These are phyloP conservation scores for Nycticryphes semicollaris DNA, from an alignment of 2,113 vertebrate species.

Conservation along the genomic window DNA sequence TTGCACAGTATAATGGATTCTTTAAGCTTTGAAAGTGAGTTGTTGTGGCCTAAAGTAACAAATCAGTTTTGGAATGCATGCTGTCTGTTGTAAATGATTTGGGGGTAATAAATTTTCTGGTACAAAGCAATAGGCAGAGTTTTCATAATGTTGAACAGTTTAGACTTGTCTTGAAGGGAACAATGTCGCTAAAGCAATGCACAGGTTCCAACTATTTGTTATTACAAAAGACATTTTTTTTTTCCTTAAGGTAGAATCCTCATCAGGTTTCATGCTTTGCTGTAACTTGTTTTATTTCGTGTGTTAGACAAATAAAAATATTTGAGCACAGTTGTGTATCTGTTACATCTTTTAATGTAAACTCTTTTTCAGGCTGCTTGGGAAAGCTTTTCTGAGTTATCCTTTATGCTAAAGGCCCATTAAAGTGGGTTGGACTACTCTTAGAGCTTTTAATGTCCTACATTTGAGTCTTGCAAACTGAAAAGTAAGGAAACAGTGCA, in stretches of 20 bases:
- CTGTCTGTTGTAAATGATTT: conserved; percentile 86
- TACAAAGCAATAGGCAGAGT: conserved; percentile 79
- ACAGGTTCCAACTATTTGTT: conserved; percentile 79
- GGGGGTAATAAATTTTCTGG: conserved; percentile 84
- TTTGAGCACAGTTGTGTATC: conserved; percentile 34
- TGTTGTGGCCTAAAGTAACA: conserved; percentile 79
- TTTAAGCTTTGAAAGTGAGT: conserved; percentile 65
- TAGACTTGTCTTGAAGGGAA: conserved; percentile 87
- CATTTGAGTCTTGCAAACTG: not conserved
- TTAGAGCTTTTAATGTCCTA: not conserved
- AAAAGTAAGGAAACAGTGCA: not conserved
- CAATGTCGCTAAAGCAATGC: conserved; percentile 77
- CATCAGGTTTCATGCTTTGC: conserved; percentile 77
- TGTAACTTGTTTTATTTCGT: conserved; percentile 82
- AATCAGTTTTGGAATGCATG: conserved; percentile 83
- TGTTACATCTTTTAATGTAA: conserved; percentile 34
- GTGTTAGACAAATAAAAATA: conserved; percentile 72
- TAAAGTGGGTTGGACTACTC: not conserved
- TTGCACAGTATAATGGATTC: conserved; percentile 55
- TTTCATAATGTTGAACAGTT: conserved; percentile 84
- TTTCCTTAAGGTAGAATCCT: conserved; percentile 80
- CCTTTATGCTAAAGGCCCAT: not conserved
- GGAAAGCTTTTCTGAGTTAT: not conserved
- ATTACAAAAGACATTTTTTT: conserved; percentile 79
- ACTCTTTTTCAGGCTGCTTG: not conserved